Conservation (phyloP, 2,888 invertebrate genomes). For the Creontiades dilutus region DNA sequence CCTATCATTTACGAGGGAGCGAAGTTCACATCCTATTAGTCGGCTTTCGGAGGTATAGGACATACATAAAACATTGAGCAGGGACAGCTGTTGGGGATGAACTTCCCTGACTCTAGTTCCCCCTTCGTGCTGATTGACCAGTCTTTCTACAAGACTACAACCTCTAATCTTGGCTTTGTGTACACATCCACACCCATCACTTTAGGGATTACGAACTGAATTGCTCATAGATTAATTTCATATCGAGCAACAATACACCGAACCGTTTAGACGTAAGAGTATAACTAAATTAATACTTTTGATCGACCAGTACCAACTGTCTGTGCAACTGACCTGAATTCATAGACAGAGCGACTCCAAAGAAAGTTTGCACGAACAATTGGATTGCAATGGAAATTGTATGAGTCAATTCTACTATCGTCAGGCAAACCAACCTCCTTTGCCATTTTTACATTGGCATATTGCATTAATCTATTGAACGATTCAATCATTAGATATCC, state of each 20-base stretch:
- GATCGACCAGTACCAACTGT: background rate
- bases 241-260: background rate
- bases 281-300: background rate
- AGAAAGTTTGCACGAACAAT: no score
- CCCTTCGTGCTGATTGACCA: constrained; percentile 62
- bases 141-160: constrained; percentile 59
- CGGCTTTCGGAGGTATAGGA: constrained; percentile 68
- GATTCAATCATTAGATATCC: no score
- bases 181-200: constrained; percentile 53
- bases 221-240: constrained; percentile 24
- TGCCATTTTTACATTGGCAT: no score
- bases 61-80: constrained; percentile 71
- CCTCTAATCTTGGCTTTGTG: constrained; percentile 68
- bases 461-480: no score
- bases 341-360: no score
- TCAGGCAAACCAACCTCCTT: no score
- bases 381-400: no score
- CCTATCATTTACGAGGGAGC: constrained; percentile 70
- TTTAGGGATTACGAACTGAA: constrained; percentile 33
- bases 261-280: background rate
- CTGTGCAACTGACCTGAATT: no score
- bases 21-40: constrained; percentile 68
- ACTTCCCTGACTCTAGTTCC: constrained; percentile 6
- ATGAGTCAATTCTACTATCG: no score
- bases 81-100: constrained; percentile 69